Base-by-base conservation (phyloP, 2,797 vertebrate species). In the Melanotaenia maccullochi region DNA sequence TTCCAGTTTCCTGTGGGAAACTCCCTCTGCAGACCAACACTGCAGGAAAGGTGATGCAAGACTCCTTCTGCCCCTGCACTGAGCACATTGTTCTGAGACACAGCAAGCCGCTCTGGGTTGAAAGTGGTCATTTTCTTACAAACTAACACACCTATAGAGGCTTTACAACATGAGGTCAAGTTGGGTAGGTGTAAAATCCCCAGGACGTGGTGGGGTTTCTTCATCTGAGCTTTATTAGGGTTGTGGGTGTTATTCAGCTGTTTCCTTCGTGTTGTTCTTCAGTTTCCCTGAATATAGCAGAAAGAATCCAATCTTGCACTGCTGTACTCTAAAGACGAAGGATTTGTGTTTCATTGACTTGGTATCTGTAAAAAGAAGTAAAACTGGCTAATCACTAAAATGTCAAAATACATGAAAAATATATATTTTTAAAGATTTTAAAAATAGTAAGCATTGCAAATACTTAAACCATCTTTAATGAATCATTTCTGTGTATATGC, bases 1-100 rank as follows among this genome's bases (percentile, higher is more conserved):
- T 30, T 38, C 75, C 74, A 63, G 83, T 82, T 89, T 87, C 87
- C 83, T 79, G 63, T 38, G 72, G 87, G 87, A 88, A 90, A 79
- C 81, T 81, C 76, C 74, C 78, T 82, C 59, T 66, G 68, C 42
- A 78, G 75, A 85, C 79, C 77, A 77, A 56, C 71, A 75, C 12
- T 47, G 67, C 61, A 63, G 84, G 36, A 57, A 44, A 68, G 67
- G 65, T 86, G 87, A 83, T 63, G 76, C 79, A 90, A 89, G 54
- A 68, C 49, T 65, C 32, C 70, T 32, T 51, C 28, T 67, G 1
- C 42, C 30, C 49, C 65, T 24, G 52, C 71, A 35, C 36, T 36
- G 42, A 60, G 35, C 35, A 44, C 61, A 36, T 69, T 65, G 61
- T 63, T 51, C 22, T 38, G 49, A 58, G 60, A 1, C 18, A 14